Conservation (phyloP, 2,797 vertebrate species). For the Tangara arthus region DNA sequence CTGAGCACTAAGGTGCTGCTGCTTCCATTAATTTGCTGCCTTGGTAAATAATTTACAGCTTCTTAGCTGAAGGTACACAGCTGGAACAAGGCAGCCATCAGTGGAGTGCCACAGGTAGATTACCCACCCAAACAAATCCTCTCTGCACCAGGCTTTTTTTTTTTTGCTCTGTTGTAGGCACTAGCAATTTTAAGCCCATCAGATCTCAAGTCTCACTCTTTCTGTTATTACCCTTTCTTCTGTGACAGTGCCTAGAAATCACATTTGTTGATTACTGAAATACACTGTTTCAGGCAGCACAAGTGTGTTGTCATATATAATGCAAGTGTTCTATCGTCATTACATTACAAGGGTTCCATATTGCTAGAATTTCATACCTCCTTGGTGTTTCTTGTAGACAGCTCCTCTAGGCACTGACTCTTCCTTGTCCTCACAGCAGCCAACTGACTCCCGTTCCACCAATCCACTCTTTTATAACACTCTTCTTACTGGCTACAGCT, state of each 20-base stretch:
- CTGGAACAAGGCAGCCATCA: neutral
- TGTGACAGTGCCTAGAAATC: neutral
- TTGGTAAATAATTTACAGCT: constrained; percentile 47
- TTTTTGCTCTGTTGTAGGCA: neutral
- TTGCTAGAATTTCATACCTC: too few species aligned
- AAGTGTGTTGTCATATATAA: too few species aligned
- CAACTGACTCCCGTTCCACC: too few species aligned
- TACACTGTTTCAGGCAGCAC: neutral
- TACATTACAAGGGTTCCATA: too few species aligned
- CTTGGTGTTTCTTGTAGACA: too few species aligned
- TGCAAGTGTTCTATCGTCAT: too few species aligned
- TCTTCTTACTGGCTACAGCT: too few species aligned
- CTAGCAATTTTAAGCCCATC: neutral
- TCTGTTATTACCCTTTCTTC: neutral
- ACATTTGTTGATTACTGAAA: neutral
- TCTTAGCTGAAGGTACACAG: neutral
- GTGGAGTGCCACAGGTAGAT: neutral
- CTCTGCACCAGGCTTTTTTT: neutral
- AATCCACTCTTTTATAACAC: too few species aligned
- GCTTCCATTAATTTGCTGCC: constrained; percentile 11
- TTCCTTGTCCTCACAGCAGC: too few species aligned
- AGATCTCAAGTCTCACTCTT: neutral
- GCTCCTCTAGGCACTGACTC: too few species aligned
- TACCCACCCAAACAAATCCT: neutral
- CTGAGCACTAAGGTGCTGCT: neutral